Evolutionary conservation across 2,113 vertebrate species (phyloP), one percentile per base, ranked within the genome.

Genomic region (Aldabrachelys gigantea): DNA sequence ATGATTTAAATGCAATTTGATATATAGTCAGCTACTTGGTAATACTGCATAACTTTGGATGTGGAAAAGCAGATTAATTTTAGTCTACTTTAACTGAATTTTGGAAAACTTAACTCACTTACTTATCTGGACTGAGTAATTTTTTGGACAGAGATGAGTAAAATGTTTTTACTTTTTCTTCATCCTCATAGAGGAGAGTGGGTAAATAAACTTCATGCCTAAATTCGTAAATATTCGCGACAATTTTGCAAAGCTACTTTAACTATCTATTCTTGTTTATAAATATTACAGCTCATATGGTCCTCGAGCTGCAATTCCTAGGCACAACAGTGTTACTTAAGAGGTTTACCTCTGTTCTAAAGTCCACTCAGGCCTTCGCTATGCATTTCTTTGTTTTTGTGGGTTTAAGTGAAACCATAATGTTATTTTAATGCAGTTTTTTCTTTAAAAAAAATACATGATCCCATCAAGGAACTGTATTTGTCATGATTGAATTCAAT

Each of bases 391-490:
- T 41, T 88, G 89, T 44, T 59, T 52, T 12, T 25, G 31, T 80
- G 82, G 87, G 44, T 79, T 50, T n/a, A 53, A 95, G 44, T 81
- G 94, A 90, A 89, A 62, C 85, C 75, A 6, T 75, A 53, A 88
- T 88, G 56, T 88, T 93, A 85, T 88, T 96, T 72, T 83, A 65
- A 47, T 35, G 22, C 38, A n/a, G 89, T 89, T 65, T 92, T 44
- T 78, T 80, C 88, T 88, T 93, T 85, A 89, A 82, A 85, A 75
- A 38, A 81, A 82, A 85, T 78, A 41, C 47, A 82, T 8, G 29
- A 5, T 53, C 5, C 47, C 12, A 53, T 76, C 50, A 84, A 54
- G 80, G 56, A 94, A 94, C 53, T 89, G 75, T 6, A 75, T 50
- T 88, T 94, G 75, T 52, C 38, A 5, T 82, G 7, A 82, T 56